phyloP scores from a whole-genome alignment of 2,888 invertebrate species.

The Allacma fusca region DNA sequence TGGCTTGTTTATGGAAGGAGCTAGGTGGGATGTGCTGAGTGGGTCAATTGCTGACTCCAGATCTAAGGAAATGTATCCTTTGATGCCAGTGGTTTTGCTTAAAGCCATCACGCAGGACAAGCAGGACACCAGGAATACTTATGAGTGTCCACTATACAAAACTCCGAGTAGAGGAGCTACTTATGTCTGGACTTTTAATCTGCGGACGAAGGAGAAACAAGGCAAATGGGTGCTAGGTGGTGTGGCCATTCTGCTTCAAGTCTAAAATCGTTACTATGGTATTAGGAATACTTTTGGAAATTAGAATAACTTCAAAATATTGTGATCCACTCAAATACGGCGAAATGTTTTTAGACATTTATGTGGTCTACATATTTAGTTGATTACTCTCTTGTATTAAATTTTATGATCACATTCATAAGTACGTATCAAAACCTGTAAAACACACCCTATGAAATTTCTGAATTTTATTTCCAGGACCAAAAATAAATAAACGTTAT shows the following conservation, averaged over 20 bases:
- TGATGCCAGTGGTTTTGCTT: slow-evolving; percentile 84
- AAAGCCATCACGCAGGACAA: slow-evolving; percentile 94
- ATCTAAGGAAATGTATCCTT: slow-evolving; percentile 90
- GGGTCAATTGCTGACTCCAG: slow-evolving; percentile 92
- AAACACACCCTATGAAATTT: no score
- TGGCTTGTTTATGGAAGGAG: slow-evolving; percentile 94
- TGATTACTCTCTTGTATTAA: no score
- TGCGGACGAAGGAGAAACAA: slow-evolving; percentile 93
- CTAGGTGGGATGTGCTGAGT: slow-evolving; percentile 89
- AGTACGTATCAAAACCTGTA: no score
- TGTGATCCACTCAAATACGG: no score
- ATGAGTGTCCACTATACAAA: slow-evolving; percentile 96
- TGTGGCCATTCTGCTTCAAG: slow-evolving; percentile 87
- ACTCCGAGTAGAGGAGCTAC: slow-evolving; percentile 92
- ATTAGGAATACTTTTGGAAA: no score
- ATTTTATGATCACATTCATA: no score
- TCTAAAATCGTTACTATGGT: no score
- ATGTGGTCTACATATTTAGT: no score
- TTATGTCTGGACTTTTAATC: slow-evolving; percentile 96
- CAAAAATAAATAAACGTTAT: no score
- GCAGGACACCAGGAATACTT: slow-evolving; percentile 90
- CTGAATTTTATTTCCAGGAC: no score
- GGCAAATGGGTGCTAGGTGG: slow-evolving; percentile 96
- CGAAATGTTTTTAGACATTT: no score
- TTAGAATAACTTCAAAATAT: no score